phyloP scores from a whole-genome alignment of 2,797 vertebrate genomes.

The Leuciscus waleckii region DNA sequence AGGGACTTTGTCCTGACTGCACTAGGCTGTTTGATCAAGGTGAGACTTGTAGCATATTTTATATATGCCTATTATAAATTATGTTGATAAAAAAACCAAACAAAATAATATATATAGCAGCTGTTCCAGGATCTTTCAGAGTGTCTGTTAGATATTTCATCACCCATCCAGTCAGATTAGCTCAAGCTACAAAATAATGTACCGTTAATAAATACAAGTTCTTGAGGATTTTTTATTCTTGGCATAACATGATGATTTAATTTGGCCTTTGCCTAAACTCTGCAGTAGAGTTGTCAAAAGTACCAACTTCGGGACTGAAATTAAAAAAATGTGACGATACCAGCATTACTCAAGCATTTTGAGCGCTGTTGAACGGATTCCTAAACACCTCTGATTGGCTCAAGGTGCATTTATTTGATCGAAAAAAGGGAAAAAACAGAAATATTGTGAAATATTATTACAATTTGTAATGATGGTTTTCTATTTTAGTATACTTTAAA shows the following conservation, averaged over 20 bases:
- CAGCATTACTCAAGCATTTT: too few species aligned
- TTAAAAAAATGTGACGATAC: too few species aligned
- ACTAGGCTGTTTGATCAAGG: slow-evolving; percentile 87
- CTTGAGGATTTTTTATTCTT: not conserved
- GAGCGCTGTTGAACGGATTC: too few species aligned
- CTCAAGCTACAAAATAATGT: too few species aligned
- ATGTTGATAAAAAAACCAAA: not conserved
- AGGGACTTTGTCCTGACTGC: slow-evolving; percentile 90
- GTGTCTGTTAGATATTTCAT: not conserved
- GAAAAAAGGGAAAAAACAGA: too few species aligned
- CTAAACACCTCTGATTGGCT: too few species aligned
- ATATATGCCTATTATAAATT: not conserved
- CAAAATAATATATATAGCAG: too few species aligned
- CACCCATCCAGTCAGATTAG: not conserved
- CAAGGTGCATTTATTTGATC: too few species aligned
- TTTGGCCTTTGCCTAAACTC: not conserved
- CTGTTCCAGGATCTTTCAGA: not conserved
- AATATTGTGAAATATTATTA: too few species aligned
- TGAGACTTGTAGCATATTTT: slow-evolving; percentile 63
- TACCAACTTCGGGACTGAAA: too few species aligned
- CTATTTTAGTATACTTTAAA: too few species aligned
- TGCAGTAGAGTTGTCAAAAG: not conserved
- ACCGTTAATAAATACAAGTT: not conserved
- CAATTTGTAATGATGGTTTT: too few species aligned
- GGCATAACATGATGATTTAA: not conserved